phyloP scores from a whole-genome alignment of 2,113 vertebrate genomes.

The Piaya cayana region DNA sequence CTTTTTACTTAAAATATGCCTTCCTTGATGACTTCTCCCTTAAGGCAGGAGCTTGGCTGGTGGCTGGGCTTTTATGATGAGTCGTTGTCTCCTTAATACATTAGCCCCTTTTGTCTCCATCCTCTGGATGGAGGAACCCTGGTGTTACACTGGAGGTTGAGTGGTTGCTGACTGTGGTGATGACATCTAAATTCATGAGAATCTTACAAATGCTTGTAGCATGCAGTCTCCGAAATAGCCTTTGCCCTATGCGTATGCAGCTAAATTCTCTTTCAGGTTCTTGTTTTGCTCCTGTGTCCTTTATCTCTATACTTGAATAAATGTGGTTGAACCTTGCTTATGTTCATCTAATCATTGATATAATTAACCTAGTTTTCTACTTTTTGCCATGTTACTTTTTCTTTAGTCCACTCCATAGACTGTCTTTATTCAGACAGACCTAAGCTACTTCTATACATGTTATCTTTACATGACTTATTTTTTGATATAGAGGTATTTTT shows the following conservation, averaged over 20 bases:
- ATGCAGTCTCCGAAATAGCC: background rate
- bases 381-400: background rate
- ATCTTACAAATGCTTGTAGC: rapidly evolving
- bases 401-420: background rate
- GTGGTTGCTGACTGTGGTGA: background rate
- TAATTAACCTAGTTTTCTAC: background rate
- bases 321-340: background rate
- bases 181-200: background rate
- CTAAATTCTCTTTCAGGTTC: background rate
- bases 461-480: background rate
- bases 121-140: background rate
- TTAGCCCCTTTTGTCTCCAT: background rate
- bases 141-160: background rate
- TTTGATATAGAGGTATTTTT: background rate
- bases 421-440: background rate
- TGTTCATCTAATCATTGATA: background rate
- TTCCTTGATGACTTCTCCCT: background rate
- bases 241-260: background rate
- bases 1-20: background rate
- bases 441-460: background rate
- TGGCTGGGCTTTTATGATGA: background rate
- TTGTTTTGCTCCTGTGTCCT: background rate
- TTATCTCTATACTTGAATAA: background rate
- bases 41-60: background rate
- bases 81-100: background rate